Evolutionary conservation across 2,797 vertebrate species (phyloP).

Genomic region (Liasis olivaceus): DNA sequence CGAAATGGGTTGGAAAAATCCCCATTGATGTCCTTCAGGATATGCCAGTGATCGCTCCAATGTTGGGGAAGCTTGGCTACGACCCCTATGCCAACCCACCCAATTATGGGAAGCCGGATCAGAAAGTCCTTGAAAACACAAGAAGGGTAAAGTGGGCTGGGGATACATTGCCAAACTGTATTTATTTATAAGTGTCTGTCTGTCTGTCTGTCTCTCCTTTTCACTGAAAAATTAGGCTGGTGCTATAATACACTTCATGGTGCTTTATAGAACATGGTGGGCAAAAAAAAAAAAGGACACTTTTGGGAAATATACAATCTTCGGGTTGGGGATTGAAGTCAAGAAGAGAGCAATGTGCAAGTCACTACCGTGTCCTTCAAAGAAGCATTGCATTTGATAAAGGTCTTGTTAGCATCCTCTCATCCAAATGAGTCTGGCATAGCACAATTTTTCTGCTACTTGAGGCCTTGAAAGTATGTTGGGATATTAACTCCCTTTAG

Average conservation of each 20-base stretch:
- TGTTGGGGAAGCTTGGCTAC: constrained; percentile 93
- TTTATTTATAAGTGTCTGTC: not conserved
- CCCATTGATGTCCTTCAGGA: constrained; percentile 91
- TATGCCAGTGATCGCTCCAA: constrained; percentile 93
- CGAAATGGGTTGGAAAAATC: constrained; percentile 98
- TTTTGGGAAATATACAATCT: not conserved
- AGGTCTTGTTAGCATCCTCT: not conserved
- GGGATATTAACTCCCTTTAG: not conserved
- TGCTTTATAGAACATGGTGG: not conserved
- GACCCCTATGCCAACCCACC: constrained; percentile 95
- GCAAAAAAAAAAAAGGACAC: not conserved
- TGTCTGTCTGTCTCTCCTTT: not conserved
- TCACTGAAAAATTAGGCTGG: not conserved
- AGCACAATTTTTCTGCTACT: not conserved
- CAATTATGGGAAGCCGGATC: constrained; percentile 92
- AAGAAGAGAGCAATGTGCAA: not conserved
- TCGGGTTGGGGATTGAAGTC: not conserved
- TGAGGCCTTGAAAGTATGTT: not conserved
- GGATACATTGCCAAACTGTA: not conserved
- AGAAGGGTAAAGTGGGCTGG: constrained; percentile 82
- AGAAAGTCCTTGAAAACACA: constrained; percentile 94
- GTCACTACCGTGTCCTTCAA: not conserved
- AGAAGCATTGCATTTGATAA: not conserved
- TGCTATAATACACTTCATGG: not conserved
- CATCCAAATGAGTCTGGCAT: not conserved